These are phyloP conservation scores for Diaprepes abbreviatus DNA, from an alignment of 2,888 invertebrate genomes.

Conservation along the genomic window DNA sequence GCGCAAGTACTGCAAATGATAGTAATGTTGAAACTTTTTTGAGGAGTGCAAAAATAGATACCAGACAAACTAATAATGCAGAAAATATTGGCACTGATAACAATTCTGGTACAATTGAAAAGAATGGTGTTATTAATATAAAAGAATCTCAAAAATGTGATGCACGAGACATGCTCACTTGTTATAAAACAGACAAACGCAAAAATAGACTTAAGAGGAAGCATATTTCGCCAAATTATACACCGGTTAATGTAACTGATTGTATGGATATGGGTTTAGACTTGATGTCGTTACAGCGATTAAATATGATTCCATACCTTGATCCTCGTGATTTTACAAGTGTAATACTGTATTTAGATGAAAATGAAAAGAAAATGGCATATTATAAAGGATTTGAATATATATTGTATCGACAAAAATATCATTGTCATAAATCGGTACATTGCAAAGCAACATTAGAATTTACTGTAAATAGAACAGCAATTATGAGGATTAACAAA, in stretches of 20 bases:
- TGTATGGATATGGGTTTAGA: not conserved
- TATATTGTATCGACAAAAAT: not conserved
- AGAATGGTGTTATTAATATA: too few relatives aligned
- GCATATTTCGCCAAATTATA: too few relatives aligned
- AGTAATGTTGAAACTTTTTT: too few relatives aligned
- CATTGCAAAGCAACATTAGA: not conserved
- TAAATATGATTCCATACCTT: not conserved
- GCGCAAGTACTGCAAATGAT: too few relatives aligned
- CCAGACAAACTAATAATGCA: too few relatives aligned
- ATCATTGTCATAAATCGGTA: not conserved
- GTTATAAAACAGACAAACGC: too few relatives aligned
- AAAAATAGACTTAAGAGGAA: too few relatives aligned
- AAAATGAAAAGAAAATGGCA: not conserved
- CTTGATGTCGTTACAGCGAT: not conserved
- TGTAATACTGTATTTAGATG: not conserved
- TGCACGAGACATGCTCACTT: too few relatives aligned
- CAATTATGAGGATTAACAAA: not conserved
- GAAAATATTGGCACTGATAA: too few relatives aligned
- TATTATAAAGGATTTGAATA: not conserved
- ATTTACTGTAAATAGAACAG: not conserved
- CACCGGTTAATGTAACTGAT: not conserved
- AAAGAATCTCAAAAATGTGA: too few relatives aligned
- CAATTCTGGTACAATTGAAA: too few relatives aligned
- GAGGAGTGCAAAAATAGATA: too few relatives aligned
- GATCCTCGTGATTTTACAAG: not conserved